Percentiles rank a stretch among this genome's conserved stretches.
phyloP scores from a whole-genome alignment of 2,888 invertebrate genomes.

The Leptogaster cylindrica region DNA sequence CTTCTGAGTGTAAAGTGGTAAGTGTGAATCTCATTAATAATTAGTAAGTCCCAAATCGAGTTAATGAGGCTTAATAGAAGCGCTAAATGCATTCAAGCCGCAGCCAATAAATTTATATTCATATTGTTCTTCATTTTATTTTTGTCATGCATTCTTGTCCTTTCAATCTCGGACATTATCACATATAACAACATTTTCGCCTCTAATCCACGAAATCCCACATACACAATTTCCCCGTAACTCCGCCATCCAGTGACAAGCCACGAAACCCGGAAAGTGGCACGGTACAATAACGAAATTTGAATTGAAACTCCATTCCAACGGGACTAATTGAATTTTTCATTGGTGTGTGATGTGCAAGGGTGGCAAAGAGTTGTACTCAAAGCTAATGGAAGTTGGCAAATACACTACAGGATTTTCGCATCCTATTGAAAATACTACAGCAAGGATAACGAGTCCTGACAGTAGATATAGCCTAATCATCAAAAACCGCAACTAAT shows the following conservation, averaged over 20 bases:
- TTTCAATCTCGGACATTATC: background rate
- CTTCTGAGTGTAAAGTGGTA: constrained; percentile 80
- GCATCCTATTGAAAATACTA: too few relatives aligned
- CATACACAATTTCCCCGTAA: too few relatives aligned
- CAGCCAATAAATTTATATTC: too few relatives aligned
- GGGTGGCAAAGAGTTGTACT: background rate
- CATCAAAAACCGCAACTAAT: constrained; percentile 46
- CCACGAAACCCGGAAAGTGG: too few relatives aligned
- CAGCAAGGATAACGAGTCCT: background rate
- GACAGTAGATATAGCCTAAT: constrained; percentile 24
- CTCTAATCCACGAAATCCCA: constrained; percentile 18
- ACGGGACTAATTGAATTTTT: constrained; percentile 46
- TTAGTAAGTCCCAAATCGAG: constrained; percentile 12
- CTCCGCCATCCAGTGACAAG: too few relatives aligned
- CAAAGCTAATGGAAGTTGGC: constrained; percentile 25
- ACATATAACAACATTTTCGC: constrained; percentile 22
- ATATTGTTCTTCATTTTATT: too few relatives aligned
- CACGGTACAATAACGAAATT: constrained; percentile 12
- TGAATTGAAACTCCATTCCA: constrained; percentile 18
- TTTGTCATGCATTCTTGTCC: background rate
- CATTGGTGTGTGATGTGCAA: constrained; percentile 31
- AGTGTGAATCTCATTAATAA: constrained; percentile 48
- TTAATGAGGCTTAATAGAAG: constrained; percentile 10
- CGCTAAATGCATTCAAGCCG: constrained; percentile 17
- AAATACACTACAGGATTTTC: background rate